Base-by-base conservation (phyloP, 2,797 vertebrate genomes). In the Limosa lapponica region DNA sequence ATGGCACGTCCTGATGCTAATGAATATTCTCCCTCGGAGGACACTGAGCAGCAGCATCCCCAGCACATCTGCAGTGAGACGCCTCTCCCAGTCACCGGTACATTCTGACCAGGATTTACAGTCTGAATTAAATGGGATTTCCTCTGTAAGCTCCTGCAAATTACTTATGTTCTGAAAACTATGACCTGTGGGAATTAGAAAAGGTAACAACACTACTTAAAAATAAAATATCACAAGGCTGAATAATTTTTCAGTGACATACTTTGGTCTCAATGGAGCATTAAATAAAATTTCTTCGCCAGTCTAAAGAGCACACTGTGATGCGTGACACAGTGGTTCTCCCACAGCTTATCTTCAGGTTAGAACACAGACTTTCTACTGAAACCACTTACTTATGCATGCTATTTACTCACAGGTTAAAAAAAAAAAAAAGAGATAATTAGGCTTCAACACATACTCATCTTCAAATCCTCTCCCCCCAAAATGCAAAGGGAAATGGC, bases 181-280 rank as follows among this genome's bases (percentile, higher is more conserved):
- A 67, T 48, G 66, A 90, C 93, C 88, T 79, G 28, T 89, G 90
- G 66, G 90, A 95, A 94, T 93, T 90, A 62, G 82, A 89, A 97
- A 82, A 87, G 90, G 88, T 89, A 95, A 94, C 91, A 93, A 41
- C 74, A 52, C 36, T 30, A 57, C 89, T 90, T 85, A 92, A 95
- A 95, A 93, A 91, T 93, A 92, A 95, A 96, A 62, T 95, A 93
- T 82, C 82, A 64, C 75, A 94, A 80, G 59, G 85, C 48, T 86
- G 82, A 85, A 4, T 86, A 74, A 90, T 92, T 93, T 93, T 95
- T 94, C 91, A 85, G 74, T 67, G 91, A 88, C 49, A 73, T 28
- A 65, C 34, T 93, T 59, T 49, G 57, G 89, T 83, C 93, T 83
- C 95, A 90, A 20, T 9, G 65, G 93, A 95, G 82, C 87, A 94